These are phyloP conservation scores for Smittia aterrima DNA, from an alignment of 2,888 invertebrate species.

Conservation along the genomic window DNA sequence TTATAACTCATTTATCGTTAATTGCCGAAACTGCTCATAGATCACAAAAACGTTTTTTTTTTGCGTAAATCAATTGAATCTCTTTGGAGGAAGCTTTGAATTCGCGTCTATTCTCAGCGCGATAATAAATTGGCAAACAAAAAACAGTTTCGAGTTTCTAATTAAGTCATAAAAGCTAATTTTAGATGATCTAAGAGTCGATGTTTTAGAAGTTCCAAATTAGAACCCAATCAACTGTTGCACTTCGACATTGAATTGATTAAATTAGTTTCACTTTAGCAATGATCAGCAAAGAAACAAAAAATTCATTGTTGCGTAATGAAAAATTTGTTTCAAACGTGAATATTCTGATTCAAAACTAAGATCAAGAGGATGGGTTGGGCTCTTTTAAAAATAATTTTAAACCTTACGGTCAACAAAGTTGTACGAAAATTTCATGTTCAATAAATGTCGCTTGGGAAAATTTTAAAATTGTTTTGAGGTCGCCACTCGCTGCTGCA, in stretches of 20 bases:
- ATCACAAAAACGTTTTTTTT: background rate
- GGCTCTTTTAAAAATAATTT: background rate
- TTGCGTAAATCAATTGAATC: constrained; percentile 16
- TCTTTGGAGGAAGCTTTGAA: background rate
- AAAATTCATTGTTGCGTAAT: constrained; percentile 2
- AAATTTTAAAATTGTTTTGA: too few species aligned
- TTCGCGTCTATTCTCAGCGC: background rate
- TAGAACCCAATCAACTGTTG: background rate
- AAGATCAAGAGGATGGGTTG: constrained; percentile 2
- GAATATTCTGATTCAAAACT: background rate
- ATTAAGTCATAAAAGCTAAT: constrained; percentile 40
- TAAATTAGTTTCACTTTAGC: background rate
- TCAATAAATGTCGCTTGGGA: too few species aligned
- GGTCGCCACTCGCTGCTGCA: background rate
- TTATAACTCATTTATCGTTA: background rate
- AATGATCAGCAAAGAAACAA: background rate
- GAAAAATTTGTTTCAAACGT: background rate
- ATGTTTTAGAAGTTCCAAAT: background rate
- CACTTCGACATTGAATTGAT: background rate
- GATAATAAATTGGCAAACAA: constrained; percentile 1
- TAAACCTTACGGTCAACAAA: background rate
- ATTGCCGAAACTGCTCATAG: background rate
- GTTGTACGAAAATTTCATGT: background rate
- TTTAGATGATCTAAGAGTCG: background rate
- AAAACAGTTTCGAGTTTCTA: background rate